phyloP scores from a whole-genome alignment of 2,113 vertebrate species.

The Upupa epops region DNA sequence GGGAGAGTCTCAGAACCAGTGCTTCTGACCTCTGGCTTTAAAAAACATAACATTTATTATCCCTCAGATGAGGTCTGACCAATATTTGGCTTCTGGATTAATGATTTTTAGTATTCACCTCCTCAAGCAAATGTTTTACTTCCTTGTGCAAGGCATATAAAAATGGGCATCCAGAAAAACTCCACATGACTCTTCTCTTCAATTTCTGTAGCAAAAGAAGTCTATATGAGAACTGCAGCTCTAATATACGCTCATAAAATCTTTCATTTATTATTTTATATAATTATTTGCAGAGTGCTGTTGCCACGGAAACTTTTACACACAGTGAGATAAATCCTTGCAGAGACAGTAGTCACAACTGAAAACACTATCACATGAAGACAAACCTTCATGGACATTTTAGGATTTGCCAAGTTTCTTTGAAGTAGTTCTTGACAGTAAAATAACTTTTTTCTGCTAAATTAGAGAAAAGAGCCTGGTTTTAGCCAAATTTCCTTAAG shows the following conservation, averaged over 20 bases:
- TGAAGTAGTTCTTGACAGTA: background rate
- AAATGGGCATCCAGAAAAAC: background rate
- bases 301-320: conserved; percentile 38
- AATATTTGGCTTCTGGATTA: conserved; percentile 9
- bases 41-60: background rate
- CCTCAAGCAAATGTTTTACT: conserved; percentile 3
- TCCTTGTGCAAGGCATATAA: conserved; percentile 1
- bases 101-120: background rate
- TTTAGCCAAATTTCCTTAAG: background rate
- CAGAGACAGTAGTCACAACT: conserved; percentile 22
- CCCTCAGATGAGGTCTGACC: background rate
- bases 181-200: background rate
- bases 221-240: background rate
- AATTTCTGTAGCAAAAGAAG: background rate
- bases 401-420: conserved; percentile 21
- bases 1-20: background rate
- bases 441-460: conserved; percentile 1
- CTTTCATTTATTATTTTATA: conserved; percentile 60
- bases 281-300: conserved; percentile 46
- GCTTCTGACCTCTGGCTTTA: background rate
- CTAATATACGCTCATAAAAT: background rate
- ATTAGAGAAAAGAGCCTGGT: background rate
- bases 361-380: background rate
- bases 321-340: conserved; percentile 6
- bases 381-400: conserved; percentile 26